Conservation (phyloP, 1,140 invertebrate genomes). For the Heliconius hermathena region DNA sequence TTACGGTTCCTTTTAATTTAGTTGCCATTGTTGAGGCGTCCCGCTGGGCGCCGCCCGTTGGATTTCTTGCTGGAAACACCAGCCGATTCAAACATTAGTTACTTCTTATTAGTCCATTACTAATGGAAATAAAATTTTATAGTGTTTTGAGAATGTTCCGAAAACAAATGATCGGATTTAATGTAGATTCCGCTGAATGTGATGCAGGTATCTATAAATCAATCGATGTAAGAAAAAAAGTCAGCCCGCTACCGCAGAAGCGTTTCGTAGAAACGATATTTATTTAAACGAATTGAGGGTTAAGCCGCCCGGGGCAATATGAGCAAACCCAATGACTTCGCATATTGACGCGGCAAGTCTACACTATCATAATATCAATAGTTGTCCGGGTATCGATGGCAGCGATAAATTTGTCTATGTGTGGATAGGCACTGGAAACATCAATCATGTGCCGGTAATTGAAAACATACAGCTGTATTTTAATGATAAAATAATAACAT, state of each 20-base stretch:
- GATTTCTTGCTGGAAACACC: conserved; percentile 74
- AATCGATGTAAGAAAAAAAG: conserved; percentile 9
- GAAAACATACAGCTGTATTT: conserved; percentile 66
- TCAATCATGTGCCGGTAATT: conserved; percentile 70
- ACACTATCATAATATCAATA: conserved; percentile 65
- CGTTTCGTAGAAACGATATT: conserved; percentile 62
- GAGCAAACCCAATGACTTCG: conserved; percentile 65
- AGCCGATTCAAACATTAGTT: conserved; percentile 75
- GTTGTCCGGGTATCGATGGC: conserved; percentile 62
- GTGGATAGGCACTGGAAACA: conserved; percentile 60
- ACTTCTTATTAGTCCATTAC: conserved; percentile 77
- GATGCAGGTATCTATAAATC: neutral
- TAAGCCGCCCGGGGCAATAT: conserved; percentile 43
- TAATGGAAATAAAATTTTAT: conserved; percentile 66
- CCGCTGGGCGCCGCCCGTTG: conserved; percentile 69
- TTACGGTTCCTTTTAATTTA: conserved; percentile 81
- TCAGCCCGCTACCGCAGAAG: conserved; percentile 44
- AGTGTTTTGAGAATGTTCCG: conserved; percentile 8
- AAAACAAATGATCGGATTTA: conserved; percentile 21
- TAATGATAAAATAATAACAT: conserved; percentile 49
- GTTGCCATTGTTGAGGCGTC: conserved; percentile 75
- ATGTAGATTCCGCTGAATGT: neutral
- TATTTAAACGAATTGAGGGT: conserved; percentile 66
- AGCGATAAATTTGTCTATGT: conserved; percentile 68
- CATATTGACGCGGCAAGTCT: conserved; percentile 49